Evolutionary conservation across 2,113 vertebrate species (phyloP).

Genomic region (Aplodontia rufa): DNA sequence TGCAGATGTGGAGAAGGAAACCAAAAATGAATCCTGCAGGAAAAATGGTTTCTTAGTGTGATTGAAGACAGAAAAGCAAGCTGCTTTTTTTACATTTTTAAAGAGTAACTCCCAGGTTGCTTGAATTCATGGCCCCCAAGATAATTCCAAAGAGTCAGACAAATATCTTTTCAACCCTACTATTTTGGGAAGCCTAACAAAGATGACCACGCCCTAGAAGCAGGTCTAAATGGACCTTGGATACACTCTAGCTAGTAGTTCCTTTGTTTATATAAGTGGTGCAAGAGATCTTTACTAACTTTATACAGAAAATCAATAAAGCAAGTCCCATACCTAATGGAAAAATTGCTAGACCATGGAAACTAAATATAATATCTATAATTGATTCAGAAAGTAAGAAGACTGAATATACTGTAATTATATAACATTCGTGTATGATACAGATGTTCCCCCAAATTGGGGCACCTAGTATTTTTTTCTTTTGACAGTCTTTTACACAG

Average conservation of each 20-base stretch:
- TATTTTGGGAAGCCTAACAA: not conserved
- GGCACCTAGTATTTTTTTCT: not conserved
- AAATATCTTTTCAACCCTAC: not conserved
- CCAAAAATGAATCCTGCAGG: not conserved
- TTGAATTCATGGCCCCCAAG: not conserved
- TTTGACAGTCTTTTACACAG: fast-evolving
- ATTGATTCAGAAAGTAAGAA: not conserved
- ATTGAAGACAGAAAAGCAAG: not conserved
- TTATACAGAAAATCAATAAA: not conserved
- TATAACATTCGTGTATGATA: not conserved
- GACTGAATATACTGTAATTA: not conserved
- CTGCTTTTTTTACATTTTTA: not conserved
- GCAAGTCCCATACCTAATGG: not conserved
- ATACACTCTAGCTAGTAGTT: not conserved
- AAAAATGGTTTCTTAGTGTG: not conserved
- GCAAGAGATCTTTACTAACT: not conserved
- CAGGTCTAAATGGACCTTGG: not conserved
- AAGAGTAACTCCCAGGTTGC: not conserved
- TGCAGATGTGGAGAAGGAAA: not conserved
- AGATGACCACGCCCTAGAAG: not conserved
- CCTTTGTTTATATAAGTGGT: not conserved
- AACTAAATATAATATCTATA: not conserved
- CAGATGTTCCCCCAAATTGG: not conserved
- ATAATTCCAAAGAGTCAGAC: not conserved
- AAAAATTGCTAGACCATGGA: not conserved